Evolutionary conservation across 2,113 vertebrate genomes (phyloP).

Genomic region (Piaya cayana): DNA sequence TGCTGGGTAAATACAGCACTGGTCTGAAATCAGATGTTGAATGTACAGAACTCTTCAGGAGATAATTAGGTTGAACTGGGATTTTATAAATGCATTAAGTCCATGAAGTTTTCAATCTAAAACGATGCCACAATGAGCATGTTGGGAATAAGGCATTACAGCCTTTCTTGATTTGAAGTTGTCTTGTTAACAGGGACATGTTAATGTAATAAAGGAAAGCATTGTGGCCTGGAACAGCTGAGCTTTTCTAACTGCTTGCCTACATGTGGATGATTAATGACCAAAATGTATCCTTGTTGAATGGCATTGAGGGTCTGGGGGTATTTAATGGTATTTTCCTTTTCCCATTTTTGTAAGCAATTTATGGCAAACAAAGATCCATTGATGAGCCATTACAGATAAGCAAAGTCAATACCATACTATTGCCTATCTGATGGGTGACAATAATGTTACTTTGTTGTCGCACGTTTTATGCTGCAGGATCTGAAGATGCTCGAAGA

Average conservation of each 20-base stretch:
- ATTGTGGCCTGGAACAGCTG: slow-evolving; percentile 58
- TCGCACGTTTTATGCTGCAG: background rate
- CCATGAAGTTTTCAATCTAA: slow-evolving; percentile 70
- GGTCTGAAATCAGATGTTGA: background rate
- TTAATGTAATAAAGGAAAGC: slow-evolving; percentile 40
- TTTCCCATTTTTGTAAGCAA: slow-evolving; percentile 17
- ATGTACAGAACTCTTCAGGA: background rate
- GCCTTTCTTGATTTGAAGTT: slow-evolving; percentile 65
- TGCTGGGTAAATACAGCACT: accelerated
- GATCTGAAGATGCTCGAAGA: background rate
- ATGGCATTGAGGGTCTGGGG: slow-evolving; percentile 48
- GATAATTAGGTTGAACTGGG: slow-evolving; percentile 54
- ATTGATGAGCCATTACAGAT: slow-evolving; percentile 40
- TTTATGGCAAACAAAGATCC: slow-evolving; percentile 46
- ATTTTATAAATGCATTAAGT: slow-evolving; percentile 61
- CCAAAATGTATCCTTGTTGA: slow-evolving; percentile 60
- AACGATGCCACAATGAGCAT: slow-evolving; percentile 61
- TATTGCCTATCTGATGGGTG: slow-evolving; percentile 46
- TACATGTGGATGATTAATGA: slow-evolving; percentile 67
- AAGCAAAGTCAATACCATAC: slow-evolving; percentile 14
- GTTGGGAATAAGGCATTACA: slow-evolving; percentile 63
- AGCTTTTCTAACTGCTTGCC: slow-evolving; percentile 57
- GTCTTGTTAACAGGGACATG: slow-evolving; percentile 47
- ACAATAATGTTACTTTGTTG: slow-evolving; percentile 38
- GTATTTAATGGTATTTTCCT: slow-evolving; percentile 37